Percentiles rank a stretch among this genome's conserved stretches.
These are phyloP conservation scores for Montipora capricornis DNA, from an alignment of 64 coral and sea anemone genomes.

Conservation along the genomic window DNA sequence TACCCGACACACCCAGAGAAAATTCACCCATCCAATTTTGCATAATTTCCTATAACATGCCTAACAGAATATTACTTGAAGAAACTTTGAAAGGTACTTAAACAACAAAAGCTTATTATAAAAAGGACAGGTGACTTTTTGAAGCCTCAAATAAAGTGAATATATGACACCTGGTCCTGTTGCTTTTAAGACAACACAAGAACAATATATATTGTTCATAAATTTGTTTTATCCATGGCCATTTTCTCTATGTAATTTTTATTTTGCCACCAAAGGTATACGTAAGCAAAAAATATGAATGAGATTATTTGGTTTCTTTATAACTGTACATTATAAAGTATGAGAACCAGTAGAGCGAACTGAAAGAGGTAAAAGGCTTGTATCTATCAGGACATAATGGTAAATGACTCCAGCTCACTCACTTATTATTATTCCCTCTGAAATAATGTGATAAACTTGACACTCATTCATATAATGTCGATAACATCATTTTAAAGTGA, in stretches of 20 bases:
- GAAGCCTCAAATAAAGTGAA: background rate
- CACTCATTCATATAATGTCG: background rate
- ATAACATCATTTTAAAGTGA: too few relatives aligned
- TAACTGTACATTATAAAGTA: background rate
- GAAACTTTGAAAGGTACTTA: conserved; percentile 10
- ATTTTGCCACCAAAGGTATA: background rate
- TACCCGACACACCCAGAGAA: background rate
- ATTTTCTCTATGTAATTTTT: background rate
- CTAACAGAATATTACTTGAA: background rate
- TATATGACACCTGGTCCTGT: conserved; percentile 16
- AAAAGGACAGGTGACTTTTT: background rate
- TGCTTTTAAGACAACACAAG: conserved; percentile 15
- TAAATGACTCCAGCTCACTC: too few relatives aligned
- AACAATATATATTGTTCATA: background rate
- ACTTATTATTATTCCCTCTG: too few relatives aligned
- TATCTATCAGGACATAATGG: too few relatives aligned
- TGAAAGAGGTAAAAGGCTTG: too few relatives aligned
- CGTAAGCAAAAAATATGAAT: background rate
- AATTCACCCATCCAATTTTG: background rate
- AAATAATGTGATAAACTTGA: too few relatives aligned
- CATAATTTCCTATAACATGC: background rate
- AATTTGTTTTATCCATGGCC: background rate
- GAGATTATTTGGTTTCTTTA: background rate
- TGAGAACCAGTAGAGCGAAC: background rate
- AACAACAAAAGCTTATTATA: conserved; percentile 32